phyloP scores from a whole-genome alignment of 2,797 vertebrate species.

The Acrossocheilus fasciatus region DNA sequence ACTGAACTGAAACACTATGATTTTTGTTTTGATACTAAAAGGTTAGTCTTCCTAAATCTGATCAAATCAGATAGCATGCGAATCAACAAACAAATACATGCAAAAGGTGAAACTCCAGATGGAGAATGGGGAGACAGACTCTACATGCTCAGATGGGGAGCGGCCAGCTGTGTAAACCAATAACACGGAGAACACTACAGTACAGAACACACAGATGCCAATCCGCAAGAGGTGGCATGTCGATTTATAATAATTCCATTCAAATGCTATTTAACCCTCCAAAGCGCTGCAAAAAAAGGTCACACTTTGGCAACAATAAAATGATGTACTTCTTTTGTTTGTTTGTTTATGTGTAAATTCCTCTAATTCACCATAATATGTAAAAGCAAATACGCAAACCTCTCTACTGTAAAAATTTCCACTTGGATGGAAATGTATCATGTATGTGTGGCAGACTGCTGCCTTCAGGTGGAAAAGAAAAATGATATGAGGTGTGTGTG shows the following conservation, averaged over 20 bases:
- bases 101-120: neutral
- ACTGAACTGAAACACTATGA: too few relatives aligned
- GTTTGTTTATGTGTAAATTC: neutral
- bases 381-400: neutral
- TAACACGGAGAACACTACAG: neutral
- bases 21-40: too few relatives aligned
- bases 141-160: neutral
- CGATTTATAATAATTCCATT: neutral
- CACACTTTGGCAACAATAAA: neutral
- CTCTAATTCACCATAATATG: neutral
- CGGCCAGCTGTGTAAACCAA: constrained; percentile 38
- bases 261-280: neutral
- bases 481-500: too few relatives aligned
- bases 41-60: too few relatives aligned
- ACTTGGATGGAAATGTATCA: neutral
- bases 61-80: neutral
- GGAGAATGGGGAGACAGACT: neutral
- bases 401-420: neutral
- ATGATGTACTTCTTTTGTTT: neutral
- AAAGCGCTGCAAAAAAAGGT: neutral
- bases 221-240: neutral
- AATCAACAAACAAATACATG: neutral
- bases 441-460: neutral
- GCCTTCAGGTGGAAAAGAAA: neutral
- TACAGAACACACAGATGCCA: neutral